These are phyloP conservation scores for Sphenopsis melanotis DNA, from an alignment of 2,797 vertebrate genomes.

Conservation along the genomic window DNA sequence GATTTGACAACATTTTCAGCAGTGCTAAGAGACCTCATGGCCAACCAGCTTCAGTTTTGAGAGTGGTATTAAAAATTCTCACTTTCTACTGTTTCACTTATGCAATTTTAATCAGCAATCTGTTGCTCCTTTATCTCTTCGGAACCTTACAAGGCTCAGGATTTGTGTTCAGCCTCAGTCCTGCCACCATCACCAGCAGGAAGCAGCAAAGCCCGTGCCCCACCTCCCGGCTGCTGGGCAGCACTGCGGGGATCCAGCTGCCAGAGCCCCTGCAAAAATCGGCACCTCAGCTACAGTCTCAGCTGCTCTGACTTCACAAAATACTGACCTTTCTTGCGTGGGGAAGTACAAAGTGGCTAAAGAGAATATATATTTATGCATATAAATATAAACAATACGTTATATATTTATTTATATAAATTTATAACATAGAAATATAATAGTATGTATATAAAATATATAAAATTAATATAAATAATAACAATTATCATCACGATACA, in stretches of 20 bases:
- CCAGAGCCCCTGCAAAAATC: neutral
- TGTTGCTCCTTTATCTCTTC: neutral
- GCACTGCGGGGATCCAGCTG: neutral
- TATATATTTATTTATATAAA: neutral
- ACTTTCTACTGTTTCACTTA: neutral
- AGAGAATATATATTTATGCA: neutral
- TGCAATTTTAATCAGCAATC: neutral
- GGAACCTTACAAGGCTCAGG: accelerated
- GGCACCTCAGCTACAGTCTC: accelerated
- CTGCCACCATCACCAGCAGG: accelerated
- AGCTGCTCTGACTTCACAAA: accelerated
- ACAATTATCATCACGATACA: neutral
- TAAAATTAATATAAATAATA: neutral
- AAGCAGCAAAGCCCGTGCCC: conserved; percentile 1
- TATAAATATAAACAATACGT: too few species aligned
- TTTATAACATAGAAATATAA: neutral
- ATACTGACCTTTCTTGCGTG: neutral
- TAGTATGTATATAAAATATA: neutral
- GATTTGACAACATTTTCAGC: neutral
- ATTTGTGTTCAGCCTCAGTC: accelerated
- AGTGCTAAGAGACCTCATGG: neutral
- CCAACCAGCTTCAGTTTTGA: neutral
- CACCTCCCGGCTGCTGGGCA: conserved; percentile 26
- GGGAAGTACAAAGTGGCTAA: neutral
- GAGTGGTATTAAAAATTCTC: neutral